phyloP scores from a whole-genome alignment of 2,797 vertebrate genomes.

The Choloepus didactylus region DNA sequence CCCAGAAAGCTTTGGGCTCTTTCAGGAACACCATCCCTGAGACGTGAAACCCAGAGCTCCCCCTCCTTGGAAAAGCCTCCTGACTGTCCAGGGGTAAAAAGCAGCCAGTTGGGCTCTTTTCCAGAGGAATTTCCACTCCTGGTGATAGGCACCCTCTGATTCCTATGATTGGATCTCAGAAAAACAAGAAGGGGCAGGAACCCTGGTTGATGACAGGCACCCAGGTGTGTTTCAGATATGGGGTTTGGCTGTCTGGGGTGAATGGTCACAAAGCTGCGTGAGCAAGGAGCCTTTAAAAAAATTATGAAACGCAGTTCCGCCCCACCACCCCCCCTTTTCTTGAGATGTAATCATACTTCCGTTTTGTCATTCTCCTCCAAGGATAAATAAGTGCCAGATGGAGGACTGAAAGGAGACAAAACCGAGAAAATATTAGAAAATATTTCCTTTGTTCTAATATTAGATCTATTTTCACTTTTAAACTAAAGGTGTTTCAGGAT shows the following conservation, averaged over 20 bases:
- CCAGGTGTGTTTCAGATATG: neutral
- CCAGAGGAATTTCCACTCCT: neutral
- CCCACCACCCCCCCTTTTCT: neutral
- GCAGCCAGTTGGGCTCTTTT: neutral
- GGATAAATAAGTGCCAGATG: neutral
- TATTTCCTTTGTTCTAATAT: neutral
- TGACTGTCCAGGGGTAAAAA: neutral
- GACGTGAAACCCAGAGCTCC: neutral
- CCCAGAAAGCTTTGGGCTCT: neutral
- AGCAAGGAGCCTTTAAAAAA: neutral
- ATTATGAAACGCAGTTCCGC: neutral
- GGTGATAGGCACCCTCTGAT: neutral
- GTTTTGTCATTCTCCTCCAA: neutral
- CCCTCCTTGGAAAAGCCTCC: neutral
- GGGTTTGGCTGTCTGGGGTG: neutral
- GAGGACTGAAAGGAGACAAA: neutral
- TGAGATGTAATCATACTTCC: neutral
- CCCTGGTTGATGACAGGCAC: neutral
- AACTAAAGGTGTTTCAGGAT: neutral
- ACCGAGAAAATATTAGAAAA: neutral
- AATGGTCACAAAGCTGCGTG: neutral
- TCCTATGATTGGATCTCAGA: fast-evolving
- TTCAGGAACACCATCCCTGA: neutral
- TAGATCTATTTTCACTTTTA: neutral
- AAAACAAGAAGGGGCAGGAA: neutral